Evolutionary conservation across 1,140 invertebrate genomes (phyloP), one percentile per base, ranked within the genome.

Genomic region (Rhopalosiphum padi): DNA sequence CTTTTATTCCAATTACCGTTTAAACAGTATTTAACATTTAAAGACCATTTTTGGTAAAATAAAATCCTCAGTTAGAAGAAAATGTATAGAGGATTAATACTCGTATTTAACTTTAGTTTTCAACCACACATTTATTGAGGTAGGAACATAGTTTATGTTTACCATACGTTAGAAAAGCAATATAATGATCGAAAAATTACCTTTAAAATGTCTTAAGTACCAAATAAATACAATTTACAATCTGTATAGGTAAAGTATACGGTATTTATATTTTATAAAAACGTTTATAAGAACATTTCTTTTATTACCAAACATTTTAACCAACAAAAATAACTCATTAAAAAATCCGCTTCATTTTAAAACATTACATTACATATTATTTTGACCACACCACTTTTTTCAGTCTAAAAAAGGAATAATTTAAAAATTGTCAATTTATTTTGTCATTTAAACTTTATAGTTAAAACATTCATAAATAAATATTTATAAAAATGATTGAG

Each of bases 151-250:
- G 30, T 77, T 77, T 77, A 77, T 77, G 60, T 77, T n/a, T 18
- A n/a, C 30, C 30, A 18, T 18, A 77, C 15, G 60, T n/a, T 77
- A n/a, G 60, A n/a, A 77, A n/a, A n/a, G 60, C 60, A 77, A 77
- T 77, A n/a, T n/a, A 77, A 77, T 77, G n/a, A 77, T 77, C 60
- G 60, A 77, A 77, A 77, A 77, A 77, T 77, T 77, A 77, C 60
- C 30, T 77, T 77, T 77, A 77, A 77, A 77, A 77, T 35, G n/a
- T n/a, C 60, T n/a, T 0, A 77, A 77, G 60, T 35, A 77, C 60
- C 60, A 77, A 77, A 77, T 35, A 77, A n/a, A n/a, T 77, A n/a
- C n/a, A 77, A n/a, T 77, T n/a, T 77, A 77, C n/a, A n/a, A 77
- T 77, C 60, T n/a, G 18, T 77, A 77, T 77, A 77, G 60, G n/a